Evolutionary conservation across 2,797 vertebrate genomes (phyloP).

Genomic region (Rallus crepitans): DNA sequence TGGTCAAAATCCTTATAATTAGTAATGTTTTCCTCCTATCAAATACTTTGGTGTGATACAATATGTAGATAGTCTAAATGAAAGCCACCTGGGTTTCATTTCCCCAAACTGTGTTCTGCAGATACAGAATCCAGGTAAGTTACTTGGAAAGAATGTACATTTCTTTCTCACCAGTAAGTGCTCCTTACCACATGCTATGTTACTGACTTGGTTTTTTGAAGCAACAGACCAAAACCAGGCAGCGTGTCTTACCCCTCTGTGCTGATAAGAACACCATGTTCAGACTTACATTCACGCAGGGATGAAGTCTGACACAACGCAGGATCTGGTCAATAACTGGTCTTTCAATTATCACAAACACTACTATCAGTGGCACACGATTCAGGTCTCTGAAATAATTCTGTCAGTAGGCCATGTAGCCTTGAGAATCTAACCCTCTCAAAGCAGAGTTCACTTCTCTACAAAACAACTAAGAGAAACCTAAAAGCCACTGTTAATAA

Average conservation of each 20-base stretch:
- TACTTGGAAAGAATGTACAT: neutral
- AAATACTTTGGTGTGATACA: neutral
- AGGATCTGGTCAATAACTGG: neutral
- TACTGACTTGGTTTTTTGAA: neutral
- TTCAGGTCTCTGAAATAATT: constrained; percentile 1
- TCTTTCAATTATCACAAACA: neutral
- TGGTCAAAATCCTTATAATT: constrained; percentile 12
- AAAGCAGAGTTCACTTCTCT: constrained; percentile 24
- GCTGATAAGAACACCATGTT: neutral
- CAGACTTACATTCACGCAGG: neutral
- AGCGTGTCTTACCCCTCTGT: neutral
- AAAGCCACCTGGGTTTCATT: neutral
- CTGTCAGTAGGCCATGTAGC: neutral
- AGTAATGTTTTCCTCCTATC: neutral
- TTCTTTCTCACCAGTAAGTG: neutral
- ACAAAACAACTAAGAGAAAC: constrained; percentile 56
- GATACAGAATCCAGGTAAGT: neutral
- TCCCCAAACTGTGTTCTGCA: neutral
- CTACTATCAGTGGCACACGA: neutral
- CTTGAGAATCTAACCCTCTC: neutral
- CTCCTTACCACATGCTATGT: neutral
- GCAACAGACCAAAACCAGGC: neutral
- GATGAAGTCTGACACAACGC: constrained; percentile 10
- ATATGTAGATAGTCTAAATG: neutral
- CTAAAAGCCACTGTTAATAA: constrained; percentile 27